Conservation (phyloP, 2,888 invertebrate genomes). For the Melolontha melolontha region DNA sequence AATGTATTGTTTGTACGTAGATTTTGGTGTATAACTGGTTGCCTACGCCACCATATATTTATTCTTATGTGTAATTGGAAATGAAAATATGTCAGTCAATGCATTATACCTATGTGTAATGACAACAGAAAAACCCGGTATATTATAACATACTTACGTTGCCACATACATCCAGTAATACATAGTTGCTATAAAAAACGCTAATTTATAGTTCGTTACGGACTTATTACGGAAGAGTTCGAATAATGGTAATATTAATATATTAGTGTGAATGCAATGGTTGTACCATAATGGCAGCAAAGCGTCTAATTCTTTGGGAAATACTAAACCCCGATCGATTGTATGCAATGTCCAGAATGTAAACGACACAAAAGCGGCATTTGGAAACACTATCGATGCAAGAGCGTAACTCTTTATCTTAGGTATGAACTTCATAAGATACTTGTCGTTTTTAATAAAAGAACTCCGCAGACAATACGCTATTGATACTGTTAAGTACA, state of each 20-base stretch:
- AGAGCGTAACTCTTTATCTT: conserved; percentile 23
- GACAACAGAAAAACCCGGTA: no score
- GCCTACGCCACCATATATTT: no score
- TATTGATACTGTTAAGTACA: conserved; percentile 40
- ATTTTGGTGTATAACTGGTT: no score
- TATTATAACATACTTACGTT: conserved; percentile 45
- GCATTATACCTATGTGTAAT: no score
- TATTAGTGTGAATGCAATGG: conserved; percentile 56
- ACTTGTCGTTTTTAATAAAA: conserved; percentile 24
- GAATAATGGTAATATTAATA: conserved; percentile 50
- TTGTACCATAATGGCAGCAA: conserved; percentile 54
- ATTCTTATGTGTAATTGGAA: no score
- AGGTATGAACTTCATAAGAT: conserved; percentile 7
- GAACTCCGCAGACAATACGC: conserved; percentile 28
- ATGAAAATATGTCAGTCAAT: no score
- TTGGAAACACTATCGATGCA: conserved; percentile 22
- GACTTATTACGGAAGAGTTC: conserved; percentile 45
- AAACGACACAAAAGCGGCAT: conserved; percentile 45
- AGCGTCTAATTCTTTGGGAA: conserved; percentile 51
- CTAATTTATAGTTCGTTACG: conserved; percentile 18
- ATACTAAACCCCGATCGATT: conserved; percentile 54
- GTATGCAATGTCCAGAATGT: conserved; percentile 54
- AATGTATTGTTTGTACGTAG: no score
- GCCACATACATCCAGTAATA: conserved; percentile 37
- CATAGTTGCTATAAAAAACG: conserved; percentile 22